Percentiles rank a stretch among this genome's conserved stretches.
These are phyloP conservation scores for Cassiopea andromeda DNA, from an alignment of 30 jellyfish, hydroid and myxozoan species.

Conservation along the genomic window DNA sequence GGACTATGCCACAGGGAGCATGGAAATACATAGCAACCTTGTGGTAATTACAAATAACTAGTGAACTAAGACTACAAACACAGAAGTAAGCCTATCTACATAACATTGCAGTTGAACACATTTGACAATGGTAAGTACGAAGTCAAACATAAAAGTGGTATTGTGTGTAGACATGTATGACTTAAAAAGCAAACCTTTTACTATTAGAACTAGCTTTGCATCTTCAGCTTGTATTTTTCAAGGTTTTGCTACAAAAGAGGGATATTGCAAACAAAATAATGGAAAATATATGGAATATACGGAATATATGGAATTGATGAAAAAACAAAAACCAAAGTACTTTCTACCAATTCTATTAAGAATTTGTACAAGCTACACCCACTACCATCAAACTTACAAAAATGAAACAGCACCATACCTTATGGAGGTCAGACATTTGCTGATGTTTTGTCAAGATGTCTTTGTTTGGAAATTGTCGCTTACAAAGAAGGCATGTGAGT, in stretches of 20 bases:
- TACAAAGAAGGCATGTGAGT: slow-evolving; percentile 89
- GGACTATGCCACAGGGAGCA: too few relatives aligned
- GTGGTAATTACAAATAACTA: too few relatives aligned
- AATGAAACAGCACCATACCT: slow-evolving; percentile 41
- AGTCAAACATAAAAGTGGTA: too few relatives aligned
- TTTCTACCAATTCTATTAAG: not conserved
- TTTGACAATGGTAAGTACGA: too few relatives aligned
- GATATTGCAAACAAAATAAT: not conserved
- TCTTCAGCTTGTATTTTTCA: slow-evolving; percentile 37
- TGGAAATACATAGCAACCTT: too few relatives aligned
- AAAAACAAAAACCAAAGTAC: not conserved
- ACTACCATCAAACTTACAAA: not conserved
- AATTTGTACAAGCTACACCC: not conserved
- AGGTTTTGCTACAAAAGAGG: slow-evolving; percentile 20
- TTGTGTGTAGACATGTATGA: too few relatives aligned
- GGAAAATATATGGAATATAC: not conserved
- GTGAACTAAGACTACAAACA: too few relatives aligned
- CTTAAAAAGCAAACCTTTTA: not conserved
- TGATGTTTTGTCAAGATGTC: slow-evolving; percentile 83
- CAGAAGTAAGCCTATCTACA: too few relatives aligned
- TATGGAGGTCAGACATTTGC: slow-evolving; percentile 90
- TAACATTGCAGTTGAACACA: too few relatives aligned
- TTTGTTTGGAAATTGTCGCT: slow-evolving; percentile 88
- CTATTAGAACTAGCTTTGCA: not conserved
- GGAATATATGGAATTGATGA: not conserved